Base-by-base conservation (phyloP, 2,113 vertebrate species). In the Chitala chitala region DNA sequence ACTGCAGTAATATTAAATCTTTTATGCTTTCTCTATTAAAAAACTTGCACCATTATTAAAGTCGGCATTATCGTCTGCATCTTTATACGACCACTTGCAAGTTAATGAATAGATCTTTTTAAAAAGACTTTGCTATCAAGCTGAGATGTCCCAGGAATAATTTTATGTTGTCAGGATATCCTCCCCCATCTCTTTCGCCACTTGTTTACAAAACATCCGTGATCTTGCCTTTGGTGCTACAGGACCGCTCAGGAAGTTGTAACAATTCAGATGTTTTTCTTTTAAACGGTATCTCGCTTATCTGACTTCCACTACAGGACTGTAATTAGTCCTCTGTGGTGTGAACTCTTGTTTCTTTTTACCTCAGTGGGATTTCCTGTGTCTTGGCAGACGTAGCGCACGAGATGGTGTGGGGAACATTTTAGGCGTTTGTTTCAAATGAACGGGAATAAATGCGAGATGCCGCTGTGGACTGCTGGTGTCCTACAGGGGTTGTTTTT, bases 271-370 rank as follows among this genome's bases (percentile, higher is more conserved):
- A 82, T 81, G 82, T 72, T 5, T 40, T 72, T 5, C 33, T 78
- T 84, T 78, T 83, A 83, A n/a, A 87, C 82, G 73, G 75, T 77
- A 75, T 78, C 78, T 76, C 42, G 77, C 83, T 87, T 86, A 87
- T 88, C 85, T 85, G 73, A 84, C 86, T 86, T 89, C 88, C 87
- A 77, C 84, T 78, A 74, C 74, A 31, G 78, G 75, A 79, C 68
- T 24, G 74, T 74, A 80, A 87, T 83, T 81, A 83, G 78, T 0
- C 12, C 72, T 65, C 75, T 74, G 51, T 81, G 80, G 78, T 71
- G 72, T 78, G 72, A 81, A 80, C 64, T 69, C 77, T 81, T 82
- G 83, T 78, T 77, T 77, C 76, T 40, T 22, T 83, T 86, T 76
- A 7, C 68, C 79, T 76, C 70, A 36, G 36, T 81, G 82, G 81